phyloP scores from a whole-genome alignment of 2,888 invertebrate genomes.

The Theodoxus fluviatilis region DNA sequence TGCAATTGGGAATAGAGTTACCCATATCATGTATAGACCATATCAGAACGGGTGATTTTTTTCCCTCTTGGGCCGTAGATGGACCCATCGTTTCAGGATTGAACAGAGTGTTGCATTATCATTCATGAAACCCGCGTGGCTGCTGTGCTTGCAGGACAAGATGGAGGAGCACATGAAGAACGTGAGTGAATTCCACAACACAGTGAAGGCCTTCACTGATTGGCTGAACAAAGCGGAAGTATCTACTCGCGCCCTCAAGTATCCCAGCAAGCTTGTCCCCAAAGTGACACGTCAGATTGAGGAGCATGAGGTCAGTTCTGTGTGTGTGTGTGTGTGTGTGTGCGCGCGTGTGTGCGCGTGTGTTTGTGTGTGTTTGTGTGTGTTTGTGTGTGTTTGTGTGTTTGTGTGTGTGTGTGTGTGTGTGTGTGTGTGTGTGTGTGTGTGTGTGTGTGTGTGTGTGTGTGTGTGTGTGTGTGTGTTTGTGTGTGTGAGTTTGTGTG shows the following conservation, averaged over 20 bases:
- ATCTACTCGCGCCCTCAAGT: constrained; percentile 60
- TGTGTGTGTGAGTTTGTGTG: neutral
- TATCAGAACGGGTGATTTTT: too few relatives aligned
- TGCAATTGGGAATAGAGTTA: too few relatives aligned
- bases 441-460: neutral
- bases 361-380: constrained; percentile 5
- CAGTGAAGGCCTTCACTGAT: constrained; percentile 63
- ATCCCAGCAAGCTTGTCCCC: constrained; percentile 63
- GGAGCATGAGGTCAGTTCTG: constrained; percentile 56
- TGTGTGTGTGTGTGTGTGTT: neutral
- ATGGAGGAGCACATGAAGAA: constrained; percentile 61
- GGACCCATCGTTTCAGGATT: neutral
- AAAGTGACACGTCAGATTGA: constrained; percentile 58
- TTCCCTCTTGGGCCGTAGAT: neutral
- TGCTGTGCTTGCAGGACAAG: constrained; percentile 45
- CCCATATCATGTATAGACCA: too few relatives aligned
- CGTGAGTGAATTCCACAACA: constrained; percentile 62
- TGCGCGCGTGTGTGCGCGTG: neutral
- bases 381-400: neutral
- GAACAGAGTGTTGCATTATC: neutral
- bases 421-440: constrained; percentile 11
- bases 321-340: neutral
- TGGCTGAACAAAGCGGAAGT: constrained; percentile 64
- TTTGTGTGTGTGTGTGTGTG: neutral
- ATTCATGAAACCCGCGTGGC: neutral